These are phyloP conservation scores for Bettongia penicillata DNA, from an alignment of 2,113 vertebrate species.

Conservation along the genomic window DNA sequence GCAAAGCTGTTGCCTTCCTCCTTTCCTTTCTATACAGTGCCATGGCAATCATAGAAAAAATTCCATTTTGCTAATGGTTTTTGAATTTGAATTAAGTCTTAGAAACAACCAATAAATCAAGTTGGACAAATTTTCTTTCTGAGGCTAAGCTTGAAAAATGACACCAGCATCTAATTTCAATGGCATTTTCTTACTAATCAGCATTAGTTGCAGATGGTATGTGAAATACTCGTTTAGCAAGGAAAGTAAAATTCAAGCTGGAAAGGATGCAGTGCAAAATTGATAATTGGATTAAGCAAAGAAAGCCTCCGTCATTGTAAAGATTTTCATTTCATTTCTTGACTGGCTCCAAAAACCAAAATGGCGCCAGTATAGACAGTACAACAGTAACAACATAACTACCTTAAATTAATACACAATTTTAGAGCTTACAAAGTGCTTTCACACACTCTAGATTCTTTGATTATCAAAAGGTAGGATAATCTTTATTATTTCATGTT, in stretches of 20 bases:
- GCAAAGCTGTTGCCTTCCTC: not conserved
- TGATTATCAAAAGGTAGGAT: not conserved
- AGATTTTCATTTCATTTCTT: constrained; percentile 33
- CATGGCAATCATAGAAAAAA: not conserved
- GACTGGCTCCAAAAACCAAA: not conserved
- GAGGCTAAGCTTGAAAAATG: constrained; percentile 52
- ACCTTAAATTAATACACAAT: too few species aligned
- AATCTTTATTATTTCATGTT: not conserved
- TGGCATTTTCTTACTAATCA: not conserved
- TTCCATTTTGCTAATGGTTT: not conserved
- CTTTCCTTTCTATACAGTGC: not conserved
- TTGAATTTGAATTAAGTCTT: not conserved
- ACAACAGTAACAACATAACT: too few species aligned
- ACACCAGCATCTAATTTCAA: constrained; percentile 49
- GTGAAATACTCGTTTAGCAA: not conserved
- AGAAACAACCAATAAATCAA: not conserved
- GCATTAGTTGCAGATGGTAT: not conserved
- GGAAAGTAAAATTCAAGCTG: constrained; percentile 3
- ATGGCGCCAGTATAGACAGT: not conserved
- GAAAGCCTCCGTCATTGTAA: constrained; percentile 38
- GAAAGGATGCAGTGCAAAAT: not conserved
- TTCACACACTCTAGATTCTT: not conserved
- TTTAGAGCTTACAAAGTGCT: not conserved
- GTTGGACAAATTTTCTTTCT: constrained; percentile 57
- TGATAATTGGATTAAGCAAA: constrained; percentile 19